Conservation (phyloP, 1,140 invertebrate genomes). For the Mizuhopecten yessoensis region DNA sequence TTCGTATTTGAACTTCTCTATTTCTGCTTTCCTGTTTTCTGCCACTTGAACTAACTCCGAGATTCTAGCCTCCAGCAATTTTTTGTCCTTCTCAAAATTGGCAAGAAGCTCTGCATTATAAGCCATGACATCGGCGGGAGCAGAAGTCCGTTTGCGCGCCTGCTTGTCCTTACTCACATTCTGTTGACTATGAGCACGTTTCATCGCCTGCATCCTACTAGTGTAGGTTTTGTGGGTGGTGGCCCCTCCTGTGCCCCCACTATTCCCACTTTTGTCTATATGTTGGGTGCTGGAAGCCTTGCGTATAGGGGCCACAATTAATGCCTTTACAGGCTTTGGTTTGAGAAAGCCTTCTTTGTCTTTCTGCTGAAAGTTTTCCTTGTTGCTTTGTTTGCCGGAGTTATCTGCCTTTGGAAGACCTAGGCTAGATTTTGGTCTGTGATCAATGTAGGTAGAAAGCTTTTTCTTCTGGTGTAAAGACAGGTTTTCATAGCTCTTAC, state of each 20-base stretch:
- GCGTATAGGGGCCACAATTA: constrained; percentile 70
- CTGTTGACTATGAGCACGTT: constrained; percentile 81
- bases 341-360: constrained; percentile 69
- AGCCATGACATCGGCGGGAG: constrained; percentile 82
- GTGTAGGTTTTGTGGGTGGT: constrained; percentile 46
- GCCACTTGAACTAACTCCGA: constrained; percentile 81
- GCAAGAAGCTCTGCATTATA: constrained; percentile 83
- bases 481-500: constrained; percentile 82
- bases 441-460: constrained; percentile 59
- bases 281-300: constrained; percentile 80
- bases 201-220: constrained; percentile 69
- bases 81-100: constrained; percentile 83
- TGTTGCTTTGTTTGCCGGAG: constrained; percentile 65
- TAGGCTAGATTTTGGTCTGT: constrained; percentile 71
- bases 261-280: constrained; percentile 72
- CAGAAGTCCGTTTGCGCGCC: constrained; percentile 78
- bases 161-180: constrained; percentile 81
- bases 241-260: not conserved
- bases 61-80: constrained; percentile 79
- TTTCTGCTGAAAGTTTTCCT: constrained; percentile 65
- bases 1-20: constrained; percentile 82
- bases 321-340: constrained; percentile 66
- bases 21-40: constrained; percentile 82
- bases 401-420: constrained; percentile 63
- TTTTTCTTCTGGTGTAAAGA: constrained; percentile 75